These are phyloP conservation scores for Bufotes viridis DNA, from an alignment of 2,797 vertebrate genomes.

Conservation along the genomic window DNA sequence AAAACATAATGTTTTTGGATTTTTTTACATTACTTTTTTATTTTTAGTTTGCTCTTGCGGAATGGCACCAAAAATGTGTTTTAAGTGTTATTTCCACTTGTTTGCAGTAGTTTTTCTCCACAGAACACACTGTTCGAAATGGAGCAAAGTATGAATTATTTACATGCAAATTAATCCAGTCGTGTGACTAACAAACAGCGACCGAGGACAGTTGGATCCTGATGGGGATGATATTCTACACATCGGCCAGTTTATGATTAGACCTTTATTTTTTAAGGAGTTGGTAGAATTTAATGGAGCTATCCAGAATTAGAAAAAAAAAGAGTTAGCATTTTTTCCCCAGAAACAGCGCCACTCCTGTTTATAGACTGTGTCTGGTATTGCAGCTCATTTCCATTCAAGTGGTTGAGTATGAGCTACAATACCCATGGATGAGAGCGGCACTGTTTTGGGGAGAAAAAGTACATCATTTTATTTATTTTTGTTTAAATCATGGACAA, in stretches of 20 bases:
- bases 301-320: too few relatives aligned
- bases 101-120: constrained; percentile 25
- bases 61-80: not conserved
- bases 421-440: too few relatives aligned
- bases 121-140: constrained; percentile 39
- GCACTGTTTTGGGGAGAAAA: too few relatives aligned
- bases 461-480: too few relatives aligned
- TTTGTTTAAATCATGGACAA: too few relatives aligned
- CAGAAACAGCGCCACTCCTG: too few relatives aligned
- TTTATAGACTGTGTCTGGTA: too few relatives aligned
- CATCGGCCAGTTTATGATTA: not conserved
- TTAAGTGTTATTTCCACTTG: constrained; percentile 22
- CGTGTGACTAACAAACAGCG: not conserved
- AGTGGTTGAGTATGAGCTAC: too few relatives aligned
- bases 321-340: too few relatives aligned
- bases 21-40: not conserved
- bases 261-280: not conserved
- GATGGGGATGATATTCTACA: not conserved
- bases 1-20: not conserved
- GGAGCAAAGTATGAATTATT: constrained; percentile 28
- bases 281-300: not conserved
- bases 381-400: too few relatives aligned
- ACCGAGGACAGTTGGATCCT: not conserved
- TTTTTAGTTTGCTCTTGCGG: not conserved
- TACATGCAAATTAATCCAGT: constrained; percentile 32